phyloP scores from a whole-genome alignment of 1,140 invertebrate genomes.

The Gonioctena quinquepunctata region DNA sequence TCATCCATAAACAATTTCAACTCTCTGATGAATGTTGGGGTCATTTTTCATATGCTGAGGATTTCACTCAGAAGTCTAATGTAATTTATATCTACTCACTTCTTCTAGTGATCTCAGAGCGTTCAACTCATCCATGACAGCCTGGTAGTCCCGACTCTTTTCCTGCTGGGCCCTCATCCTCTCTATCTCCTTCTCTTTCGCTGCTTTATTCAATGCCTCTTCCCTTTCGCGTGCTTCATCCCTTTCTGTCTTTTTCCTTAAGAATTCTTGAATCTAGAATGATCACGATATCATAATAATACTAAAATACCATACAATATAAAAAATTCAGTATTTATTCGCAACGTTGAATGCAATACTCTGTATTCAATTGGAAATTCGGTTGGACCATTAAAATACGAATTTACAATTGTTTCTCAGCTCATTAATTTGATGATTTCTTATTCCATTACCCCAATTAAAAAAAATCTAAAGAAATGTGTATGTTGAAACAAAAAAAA shows the following conservation, averaged over 20 bases:
- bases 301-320: not conserved
- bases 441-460: too few species aligned
- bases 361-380: too few species aligned
- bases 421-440: too few species aligned
- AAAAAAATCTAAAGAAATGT: too few species aligned
- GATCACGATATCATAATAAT: not conserved
- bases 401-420: too few species aligned
- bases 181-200: slow-evolving; percentile 59
- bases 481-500: too few species aligned
- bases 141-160: slow-evolving; percentile 51
- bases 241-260: slow-evolving; percentile 62
- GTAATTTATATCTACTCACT: too few species aligned
- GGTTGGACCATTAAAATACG: not conserved
- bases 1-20: too few species aligned
- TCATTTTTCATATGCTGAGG: too few species aligned
- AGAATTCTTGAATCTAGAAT: slow-evolving; percentile 62
- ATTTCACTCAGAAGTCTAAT: too few species aligned
- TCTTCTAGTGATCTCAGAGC: slow-evolving; percentile 54
- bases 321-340: not conserved
- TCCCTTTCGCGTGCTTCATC: slow-evolving; percentile 62
- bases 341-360: not conserved
- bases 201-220: slow-evolving; percentile 54
- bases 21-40: too few species aligned
- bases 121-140: slow-evolving; percentile 54
- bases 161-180: slow-evolving; percentile 57